Conservation (phyloP, 2,797 vertebrate species). For the Girardinus metallicus region DNA sequence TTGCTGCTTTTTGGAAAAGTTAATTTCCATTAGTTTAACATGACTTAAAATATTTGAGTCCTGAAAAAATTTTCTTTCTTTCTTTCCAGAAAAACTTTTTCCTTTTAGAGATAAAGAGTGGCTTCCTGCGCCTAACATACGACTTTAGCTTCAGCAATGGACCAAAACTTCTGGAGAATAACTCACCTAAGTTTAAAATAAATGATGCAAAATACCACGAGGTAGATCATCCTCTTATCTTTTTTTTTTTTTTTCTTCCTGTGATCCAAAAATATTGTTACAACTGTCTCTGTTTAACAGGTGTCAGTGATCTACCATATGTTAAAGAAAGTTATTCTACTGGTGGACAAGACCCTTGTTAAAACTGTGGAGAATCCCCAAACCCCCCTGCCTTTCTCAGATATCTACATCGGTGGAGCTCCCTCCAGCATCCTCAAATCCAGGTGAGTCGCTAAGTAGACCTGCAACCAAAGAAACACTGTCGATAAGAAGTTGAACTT, state of each 20-base stretch:
- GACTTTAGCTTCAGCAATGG: constrained; percentile 92
- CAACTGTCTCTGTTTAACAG: constrained; percentile 67
- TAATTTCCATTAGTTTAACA: neutral
- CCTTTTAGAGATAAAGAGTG: constrained; percentile 90
- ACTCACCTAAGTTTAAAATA: constrained; percentile 88
- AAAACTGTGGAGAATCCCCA: constrained; percentile 93
- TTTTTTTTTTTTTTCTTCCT: neutral
- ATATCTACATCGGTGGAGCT: constrained; percentile 95
- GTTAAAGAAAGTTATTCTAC: constrained; percentile 95
- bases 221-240: constrained; percentile 72
- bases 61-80: neutral
- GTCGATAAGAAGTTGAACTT: neutral
- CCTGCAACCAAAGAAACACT: neutral
- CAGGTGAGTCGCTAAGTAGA: constrained; percentile 73
- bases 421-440: constrained; percentile 86
- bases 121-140: constrained; percentile 90
- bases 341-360: constrained; percentile 93
- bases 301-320: constrained; percentile 98
- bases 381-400: constrained; percentile 90
- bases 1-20: neutral
- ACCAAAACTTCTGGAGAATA: constrained; percentile 86
- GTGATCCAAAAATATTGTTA: neutral
- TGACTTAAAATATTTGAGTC: neutral
- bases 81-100: constrained; percentile 89
- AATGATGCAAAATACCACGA: constrained; percentile 97